These are phyloP conservation scores for Augiades crinisus DNA, from an alignment of 2,888 invertebrate genomes.

Conservation along the genomic window DNA sequence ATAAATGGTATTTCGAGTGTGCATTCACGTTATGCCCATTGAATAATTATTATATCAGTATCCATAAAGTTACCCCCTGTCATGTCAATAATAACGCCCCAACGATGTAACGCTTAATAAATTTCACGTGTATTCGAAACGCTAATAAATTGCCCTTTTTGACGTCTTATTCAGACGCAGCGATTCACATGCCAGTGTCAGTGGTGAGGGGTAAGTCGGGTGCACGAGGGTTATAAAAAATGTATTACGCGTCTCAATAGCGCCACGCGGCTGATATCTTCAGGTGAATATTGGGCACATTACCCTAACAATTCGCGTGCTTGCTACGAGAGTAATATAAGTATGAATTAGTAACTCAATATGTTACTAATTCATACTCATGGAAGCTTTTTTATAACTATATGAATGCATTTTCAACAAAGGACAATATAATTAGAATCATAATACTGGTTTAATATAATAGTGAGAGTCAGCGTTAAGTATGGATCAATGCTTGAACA, in stretches of 20 bases:
- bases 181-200: conserved; percentile 61
- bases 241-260: conserved; percentile 47
- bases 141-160: conserved; percentile 74
- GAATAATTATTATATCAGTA: conserved; percentile 36
- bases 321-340: not conserved
- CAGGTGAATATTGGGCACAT: conserved; percentile 46
- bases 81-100: conserved; percentile 46
- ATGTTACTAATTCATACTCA: not conserved
- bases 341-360: not conserved
- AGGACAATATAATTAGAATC: no score
- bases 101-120: conserved; percentile 73
- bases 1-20: conserved; percentile 17
- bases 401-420: no score
- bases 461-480: no score
- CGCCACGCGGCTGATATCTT: conserved; percentile 58
- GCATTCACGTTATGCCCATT: conserved; percentile 20
- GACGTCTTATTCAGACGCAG: conserved; percentile 64
- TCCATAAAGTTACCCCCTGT: conserved; percentile 52
- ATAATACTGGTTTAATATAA: no score
- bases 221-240: conserved; percentile 49
- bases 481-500: no score
- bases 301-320: conserved; percentile 34
- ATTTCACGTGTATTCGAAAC: conserved; percentile 62
- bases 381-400: not conserved
- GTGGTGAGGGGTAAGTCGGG: conserved; percentile 40